Conservation (phyloP, 2,888 invertebrate species). For the Caradrina kadenii region DNA sequence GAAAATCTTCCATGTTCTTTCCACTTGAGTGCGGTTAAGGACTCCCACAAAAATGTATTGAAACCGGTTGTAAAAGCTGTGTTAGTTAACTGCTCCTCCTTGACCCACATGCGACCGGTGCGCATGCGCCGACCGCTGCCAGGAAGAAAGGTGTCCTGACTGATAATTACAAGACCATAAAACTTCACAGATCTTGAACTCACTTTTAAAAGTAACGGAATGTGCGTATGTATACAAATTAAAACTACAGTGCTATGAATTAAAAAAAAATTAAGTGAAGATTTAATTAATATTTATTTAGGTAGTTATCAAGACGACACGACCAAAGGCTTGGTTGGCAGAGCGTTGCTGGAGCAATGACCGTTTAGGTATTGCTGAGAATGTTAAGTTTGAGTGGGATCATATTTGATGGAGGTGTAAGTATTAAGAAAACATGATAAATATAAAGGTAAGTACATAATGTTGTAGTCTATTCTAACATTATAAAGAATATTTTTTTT, state of each 20-base stretch:
- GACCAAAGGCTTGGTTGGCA: conserved; percentile 64
- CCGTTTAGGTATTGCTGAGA: conserved; percentile 67
- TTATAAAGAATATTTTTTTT: too few relatives aligned
- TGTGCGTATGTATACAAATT: conserved; percentile 38
- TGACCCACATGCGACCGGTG: conserved; percentile 78
- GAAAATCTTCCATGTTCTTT: conserved; percentile 39
- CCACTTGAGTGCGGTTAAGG: conserved; percentile 48
- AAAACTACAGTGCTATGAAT: conserved; percentile 34
- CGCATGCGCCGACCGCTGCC: conserved; percentile 46
- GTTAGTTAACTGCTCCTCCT: conserved; percentile 78
- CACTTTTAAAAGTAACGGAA: conserved; percentile 47
- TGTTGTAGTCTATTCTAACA: neutral
- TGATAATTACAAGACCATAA: conserved; percentile 57
- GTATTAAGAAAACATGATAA: conserved; percentile 3
- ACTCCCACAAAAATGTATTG: conserved; percentile 65
- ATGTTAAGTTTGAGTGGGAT: conserved; percentile 58
- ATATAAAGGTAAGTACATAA: too few relatives aligned
- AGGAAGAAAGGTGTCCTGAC: conserved; percentile 79
- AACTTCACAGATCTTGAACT: conserved; percentile 38
- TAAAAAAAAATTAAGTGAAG: conserved; percentile 41
- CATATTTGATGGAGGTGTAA: conserved; percentile 10
- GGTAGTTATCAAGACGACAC: conserved; percentile 48
- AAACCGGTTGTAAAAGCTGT: conserved; percentile 83
- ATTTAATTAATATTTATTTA: conserved; percentile 56
- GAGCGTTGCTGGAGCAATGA: conserved; percentile 74